A percentile compares a stretch with the other conserved stretches of the same genome.
Conservation (phyloP, 2,797 vertebrate genomes). For the Mallotus villosus region DNA sequence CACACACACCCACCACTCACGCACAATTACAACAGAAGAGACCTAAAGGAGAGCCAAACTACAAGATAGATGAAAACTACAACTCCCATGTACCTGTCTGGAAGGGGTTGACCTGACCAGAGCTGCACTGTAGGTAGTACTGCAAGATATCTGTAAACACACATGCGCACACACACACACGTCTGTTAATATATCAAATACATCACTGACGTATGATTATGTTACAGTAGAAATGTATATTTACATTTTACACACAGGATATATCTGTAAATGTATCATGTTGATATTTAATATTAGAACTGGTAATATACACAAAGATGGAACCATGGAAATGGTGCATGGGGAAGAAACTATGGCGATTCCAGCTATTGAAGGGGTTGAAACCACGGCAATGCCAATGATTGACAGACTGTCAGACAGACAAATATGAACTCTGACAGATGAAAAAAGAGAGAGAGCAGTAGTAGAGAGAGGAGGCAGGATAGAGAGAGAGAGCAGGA, state of each 20-base stretch:
- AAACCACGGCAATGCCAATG: too few species aligned
- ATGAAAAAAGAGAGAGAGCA: not conserved
- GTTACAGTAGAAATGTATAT: too few species aligned
- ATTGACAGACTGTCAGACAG: too few species aligned
- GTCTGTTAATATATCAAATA: too few species aligned
- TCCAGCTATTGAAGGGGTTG: too few species aligned
- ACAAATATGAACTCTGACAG: not conserved
- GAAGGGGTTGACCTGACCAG: constrained; percentile 87
- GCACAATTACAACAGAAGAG: constrained; percentile 6
- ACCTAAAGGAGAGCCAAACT: not conserved
- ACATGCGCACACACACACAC: not conserved
- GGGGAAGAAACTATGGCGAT: too few species aligned
- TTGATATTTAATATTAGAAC: not conserved
- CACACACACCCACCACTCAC: constrained; percentile 7
- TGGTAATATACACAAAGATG: not conserved
- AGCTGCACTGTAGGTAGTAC: constrained; percentile 89
- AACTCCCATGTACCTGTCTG: constrained; percentile 83
- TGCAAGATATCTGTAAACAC: constrained; percentile 82
- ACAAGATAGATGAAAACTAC: not conserved
- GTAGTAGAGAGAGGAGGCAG: constrained; percentile 11
- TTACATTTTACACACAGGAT: too few species aligned
- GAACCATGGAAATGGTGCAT: too few species aligned
- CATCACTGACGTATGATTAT: too few species aligned
- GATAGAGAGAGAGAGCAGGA: constrained; percentile 18
- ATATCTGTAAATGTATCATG: not conserved